phyloP scores from a whole-genome alignment of 2,113 vertebrate genomes.

The Tragelaphus scriptus region DNA sequence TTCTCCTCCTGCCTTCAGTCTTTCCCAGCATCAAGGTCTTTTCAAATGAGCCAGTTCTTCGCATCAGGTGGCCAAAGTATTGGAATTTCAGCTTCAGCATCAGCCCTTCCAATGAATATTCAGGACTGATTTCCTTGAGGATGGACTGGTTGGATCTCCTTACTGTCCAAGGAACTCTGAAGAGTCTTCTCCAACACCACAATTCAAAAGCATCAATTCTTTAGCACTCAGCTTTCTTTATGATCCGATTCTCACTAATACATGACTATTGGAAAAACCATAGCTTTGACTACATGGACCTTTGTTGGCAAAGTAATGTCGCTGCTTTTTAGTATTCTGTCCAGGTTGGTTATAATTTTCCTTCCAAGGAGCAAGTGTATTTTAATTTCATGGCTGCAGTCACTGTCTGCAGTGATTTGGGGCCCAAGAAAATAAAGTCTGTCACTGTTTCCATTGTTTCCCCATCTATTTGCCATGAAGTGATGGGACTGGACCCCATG shows the following conservation, averaged over 20 bases:
- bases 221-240: neutral
- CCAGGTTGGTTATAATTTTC: neutral
- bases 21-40: neutral
- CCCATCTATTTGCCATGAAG: neutral
- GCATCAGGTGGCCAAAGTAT: neutral
- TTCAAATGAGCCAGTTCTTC: neutral
- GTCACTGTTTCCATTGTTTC: neutral
- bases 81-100: neutral
- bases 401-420: rapidly evolving
- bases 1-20: neutral
- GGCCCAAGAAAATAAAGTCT: neutral
- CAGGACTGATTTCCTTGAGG: neutral
- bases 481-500: neutral
- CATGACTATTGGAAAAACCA: neutral
- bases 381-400: neutral
- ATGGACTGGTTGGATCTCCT: neutral
- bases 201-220: neutral
- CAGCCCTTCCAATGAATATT: neutral
- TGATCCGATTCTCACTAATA: neutral
- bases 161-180: neutral
- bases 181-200: neutral
- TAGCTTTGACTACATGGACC: neutral
- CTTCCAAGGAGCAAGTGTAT: neutral
- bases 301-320: neutral
- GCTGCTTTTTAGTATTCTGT: neutral